phyloP scores from a whole-genome alignment of 2,888 invertebrate genomes.

The Isotomurus palustris region DNA sequence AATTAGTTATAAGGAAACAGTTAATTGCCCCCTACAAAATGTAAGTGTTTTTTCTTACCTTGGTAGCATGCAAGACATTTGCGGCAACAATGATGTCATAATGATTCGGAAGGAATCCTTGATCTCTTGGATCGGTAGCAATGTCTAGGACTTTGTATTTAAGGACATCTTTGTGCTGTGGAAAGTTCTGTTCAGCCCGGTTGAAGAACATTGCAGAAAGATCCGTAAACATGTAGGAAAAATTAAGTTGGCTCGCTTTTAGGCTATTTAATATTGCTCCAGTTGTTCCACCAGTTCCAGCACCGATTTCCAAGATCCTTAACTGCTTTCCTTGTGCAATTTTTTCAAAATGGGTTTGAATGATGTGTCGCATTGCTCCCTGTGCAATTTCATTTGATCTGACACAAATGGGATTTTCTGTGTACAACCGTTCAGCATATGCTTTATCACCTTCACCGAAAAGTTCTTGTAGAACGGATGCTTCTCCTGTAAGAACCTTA shows the following conservation, averaged over 20 bases:
- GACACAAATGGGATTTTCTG: too few species aligned
- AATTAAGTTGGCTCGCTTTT: conserved; percentile 16
- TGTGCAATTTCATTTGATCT: too few species aligned
- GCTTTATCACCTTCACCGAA: too few species aligned
- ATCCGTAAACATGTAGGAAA: conserved; percentile 29
- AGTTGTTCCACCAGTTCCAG: conserved; percentile 26
- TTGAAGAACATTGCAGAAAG: conserved; percentile 29
- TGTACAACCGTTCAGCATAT: too few species aligned
- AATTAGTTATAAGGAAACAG: too few species aligned
- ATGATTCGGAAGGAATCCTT: conserved; percentile 26
- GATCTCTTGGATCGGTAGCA: conserved; percentile 21
- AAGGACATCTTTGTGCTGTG: conserved; percentile 17
- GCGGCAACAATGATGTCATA: conserved; percentile 28
- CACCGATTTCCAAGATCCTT: conserved; percentile 25
- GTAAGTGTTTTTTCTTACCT: too few species aligned
- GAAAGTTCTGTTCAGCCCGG: conserved; percentile 21
- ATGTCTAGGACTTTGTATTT: conserved; percentile 28
- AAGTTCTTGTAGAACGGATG: too few species aligned
- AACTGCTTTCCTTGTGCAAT: too few species aligned
- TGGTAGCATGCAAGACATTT: conserved; percentile 28
- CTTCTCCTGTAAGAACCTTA: too few species aligned
- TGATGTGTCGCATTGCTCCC: too few species aligned
- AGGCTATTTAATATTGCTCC: conserved; percentile 14
- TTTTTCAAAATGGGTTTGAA: too few species aligned
- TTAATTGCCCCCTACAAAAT: too few species aligned